Conservation (phyloP, 23 tunicate species). For the Aplidium turbinatum region DNA sequence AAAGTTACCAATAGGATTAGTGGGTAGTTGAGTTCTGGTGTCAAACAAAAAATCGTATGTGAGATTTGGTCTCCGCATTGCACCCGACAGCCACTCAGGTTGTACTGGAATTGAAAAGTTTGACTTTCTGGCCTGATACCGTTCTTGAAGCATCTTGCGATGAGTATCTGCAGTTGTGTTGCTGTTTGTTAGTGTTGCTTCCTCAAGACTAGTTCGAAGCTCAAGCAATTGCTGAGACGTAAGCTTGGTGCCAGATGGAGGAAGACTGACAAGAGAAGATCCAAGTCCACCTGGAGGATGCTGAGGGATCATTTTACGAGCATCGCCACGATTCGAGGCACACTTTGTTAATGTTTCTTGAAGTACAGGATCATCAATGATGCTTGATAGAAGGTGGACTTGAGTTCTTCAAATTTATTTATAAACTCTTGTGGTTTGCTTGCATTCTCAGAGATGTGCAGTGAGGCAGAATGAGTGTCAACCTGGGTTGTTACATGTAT, state of each 20-base stretch:
- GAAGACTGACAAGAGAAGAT: conserved; percentile 57
- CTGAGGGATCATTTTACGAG: conserved; percentile 73
- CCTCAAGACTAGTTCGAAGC: conserved; percentile 67
- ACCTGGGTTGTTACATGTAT: conserved; percentile 82
- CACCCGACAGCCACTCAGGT: conserved; percentile 76
- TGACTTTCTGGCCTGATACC: conserved; percentile 54
- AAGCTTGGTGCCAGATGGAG: conserved; percentile 75
- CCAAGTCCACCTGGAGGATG: conserved; percentile 59
- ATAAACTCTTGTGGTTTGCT: conserved; percentile 84
- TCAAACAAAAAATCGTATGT: conserved; percentile 65
- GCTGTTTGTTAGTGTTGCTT: conserved; percentile 54
- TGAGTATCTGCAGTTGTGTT: conserved; percentile 55
- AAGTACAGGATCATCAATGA: conserved; percentile 53
- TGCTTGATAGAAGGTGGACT: conserved; percentile 58
- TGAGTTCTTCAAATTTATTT: conserved; percentile 75
- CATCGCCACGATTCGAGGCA: conserved; percentile 76
- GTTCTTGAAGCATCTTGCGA: conserved; percentile 66
- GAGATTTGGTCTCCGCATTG: conserved; percentile 45
- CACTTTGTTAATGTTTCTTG: conserved; percentile 50
- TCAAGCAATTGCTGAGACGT: conserved; percentile 62
- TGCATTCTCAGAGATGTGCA: conserved; percentile 77
- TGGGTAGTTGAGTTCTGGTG: conserved; percentile 60
- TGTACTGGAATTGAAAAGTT: conserved; percentile 44
- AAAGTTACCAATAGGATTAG: conserved; percentile 32
- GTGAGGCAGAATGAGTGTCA: conserved; percentile 65